Evolutionary conservation across 2,888 invertebrate species (phyloP).

Genomic region (Arge pagana): DNA sequence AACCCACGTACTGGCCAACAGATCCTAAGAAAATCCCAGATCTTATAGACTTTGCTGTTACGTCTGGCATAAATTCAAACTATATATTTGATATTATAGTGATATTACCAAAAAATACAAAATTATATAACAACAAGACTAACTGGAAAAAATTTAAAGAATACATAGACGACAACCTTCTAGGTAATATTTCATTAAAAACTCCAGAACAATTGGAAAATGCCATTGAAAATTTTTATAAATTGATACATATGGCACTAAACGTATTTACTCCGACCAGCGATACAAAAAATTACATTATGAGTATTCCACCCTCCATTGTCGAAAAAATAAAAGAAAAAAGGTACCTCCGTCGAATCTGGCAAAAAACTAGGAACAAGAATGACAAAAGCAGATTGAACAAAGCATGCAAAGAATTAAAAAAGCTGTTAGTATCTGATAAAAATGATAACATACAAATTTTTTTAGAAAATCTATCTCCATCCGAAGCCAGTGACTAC

Average conservation of each 20-base stretch:
- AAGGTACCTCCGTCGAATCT: slow-evolving; percentile 12
- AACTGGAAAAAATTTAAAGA: slow-evolving; percentile 25
- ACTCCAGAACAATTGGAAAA: slow-evolving; percentile 27
- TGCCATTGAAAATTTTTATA: slow-evolving; percentile 23
- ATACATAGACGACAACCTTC: slow-evolving; percentile 15
- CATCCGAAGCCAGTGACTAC: not conserved
- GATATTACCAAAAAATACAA: not conserved
- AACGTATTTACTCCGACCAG: no score
- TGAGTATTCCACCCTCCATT: no score
- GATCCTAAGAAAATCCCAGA: slow-evolving; percentile 21
- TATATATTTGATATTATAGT: slow-evolving; percentile 6
- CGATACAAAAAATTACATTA: no score
- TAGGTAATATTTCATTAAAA: slow-evolving; percentile 27
- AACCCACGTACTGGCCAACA: slow-evolving; percentile 14
- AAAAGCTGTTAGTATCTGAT: slow-evolving; percentile 1
- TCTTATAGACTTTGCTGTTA: no score
- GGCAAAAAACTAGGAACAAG: slow-evolving; percentile 16
- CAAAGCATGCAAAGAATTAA: slow-evolving; percentile 20
- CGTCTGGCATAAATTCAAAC: no score
- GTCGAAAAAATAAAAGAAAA: slow-evolving; percentile 23
- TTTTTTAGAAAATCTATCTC: slow-evolving; percentile 18
- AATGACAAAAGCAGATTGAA: slow-evolving; percentile 18
- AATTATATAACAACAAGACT: slow-evolving; percentile 23
- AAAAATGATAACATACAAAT: slow-evolving; percentile 18
- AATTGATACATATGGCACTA: no score